Base-by-base conservation (phyloP, 2,113 vertebrate genomes). In the Columba janthina region DNA sequence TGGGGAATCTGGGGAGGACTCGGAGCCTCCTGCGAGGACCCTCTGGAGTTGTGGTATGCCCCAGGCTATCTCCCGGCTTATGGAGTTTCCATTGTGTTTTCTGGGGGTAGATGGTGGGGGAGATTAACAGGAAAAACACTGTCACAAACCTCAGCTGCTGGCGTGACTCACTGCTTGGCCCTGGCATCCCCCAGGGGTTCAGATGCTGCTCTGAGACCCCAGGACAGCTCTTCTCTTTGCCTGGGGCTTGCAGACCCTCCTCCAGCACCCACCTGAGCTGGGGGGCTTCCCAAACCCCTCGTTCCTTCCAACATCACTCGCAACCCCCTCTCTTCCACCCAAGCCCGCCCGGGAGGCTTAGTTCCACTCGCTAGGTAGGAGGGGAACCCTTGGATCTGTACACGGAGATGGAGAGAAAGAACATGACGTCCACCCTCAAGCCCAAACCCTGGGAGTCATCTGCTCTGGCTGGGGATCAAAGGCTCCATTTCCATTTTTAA, bases 381-480 rank as follows among this genome's bases (percentile, higher is more conserved):
- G 89, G 74, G 56, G 84, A 95, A 82, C 92, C 76, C 86, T 82
- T 74, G 85, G 42, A 62, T 88, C 93, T 51, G 83, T 95, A 83
- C 71, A 38, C 1, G 1, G 97, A 94, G 89, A 96, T 76, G 85
- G 94, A 96, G 89, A 54, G 60, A 96, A 84, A 89, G 97, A 96
- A 95, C 97, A 91, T 50, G 91, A 96, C 24, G 89, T 96, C 90
- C 95, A 65, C 91, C 82, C 97, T 64, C 64, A 51, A 94, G 62
- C 91, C 96, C 93, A 92, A 89, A 62, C 96, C 85, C 96, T 38
- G 17, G 82, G 97, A 97, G 84, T 96, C 97, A 96, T 84, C 79
- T 97, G 85, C 78, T 88, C 93, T 98, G 98, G 98, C 98, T 0
- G 4, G 44, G 65, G 97, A 98, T 98, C 98, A 98, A 98, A 98